These are phyloP conservation scores for Nycticorax nycticorax DNA, from an alignment of 2,113 vertebrate species.

Conservation along the genomic window DNA sequence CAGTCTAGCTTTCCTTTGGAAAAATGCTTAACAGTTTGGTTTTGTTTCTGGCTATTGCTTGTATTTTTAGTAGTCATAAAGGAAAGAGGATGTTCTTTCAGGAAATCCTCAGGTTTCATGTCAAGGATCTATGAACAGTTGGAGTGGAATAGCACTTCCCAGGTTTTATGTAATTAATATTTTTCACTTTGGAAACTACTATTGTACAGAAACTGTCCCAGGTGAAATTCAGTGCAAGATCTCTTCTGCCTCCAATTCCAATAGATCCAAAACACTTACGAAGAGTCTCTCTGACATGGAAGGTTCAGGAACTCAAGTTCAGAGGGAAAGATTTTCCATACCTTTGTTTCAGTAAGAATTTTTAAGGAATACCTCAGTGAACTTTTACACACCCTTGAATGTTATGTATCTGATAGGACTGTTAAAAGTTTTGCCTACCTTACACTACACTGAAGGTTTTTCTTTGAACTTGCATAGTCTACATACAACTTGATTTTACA, in stretches of 20 bases:
- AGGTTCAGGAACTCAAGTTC: neutral
- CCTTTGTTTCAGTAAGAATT: neutral
- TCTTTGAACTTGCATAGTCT: neutral
- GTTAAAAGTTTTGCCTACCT: neutral
- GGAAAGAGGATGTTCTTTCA: neutral
- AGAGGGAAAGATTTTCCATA: neutral
- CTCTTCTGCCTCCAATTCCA: neutral
- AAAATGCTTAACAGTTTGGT: neutral
- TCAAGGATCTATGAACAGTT: neutral
- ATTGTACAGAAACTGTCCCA: neutral
- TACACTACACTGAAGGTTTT: neutral
- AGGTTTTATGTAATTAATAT: neutral
- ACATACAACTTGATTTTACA: neutral
- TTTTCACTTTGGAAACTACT: neutral
- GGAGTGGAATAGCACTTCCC: neutral
- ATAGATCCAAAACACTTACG: neutral
- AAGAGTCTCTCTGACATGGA: neutral
- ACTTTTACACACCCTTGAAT: neutral
- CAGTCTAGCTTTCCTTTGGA: neutral
- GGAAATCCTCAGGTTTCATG: neutral
- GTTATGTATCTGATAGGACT: accelerated
- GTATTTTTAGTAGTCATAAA: neutral
- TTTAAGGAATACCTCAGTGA: neutral
- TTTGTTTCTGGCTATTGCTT: neutral
- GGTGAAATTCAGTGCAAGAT: neutral